Evolutionary conservation across 2,797 vertebrate genomes (phyloP), one percentile per base, ranked within the genome.

Genomic region (Lycodopsis pacificus): DNA sequence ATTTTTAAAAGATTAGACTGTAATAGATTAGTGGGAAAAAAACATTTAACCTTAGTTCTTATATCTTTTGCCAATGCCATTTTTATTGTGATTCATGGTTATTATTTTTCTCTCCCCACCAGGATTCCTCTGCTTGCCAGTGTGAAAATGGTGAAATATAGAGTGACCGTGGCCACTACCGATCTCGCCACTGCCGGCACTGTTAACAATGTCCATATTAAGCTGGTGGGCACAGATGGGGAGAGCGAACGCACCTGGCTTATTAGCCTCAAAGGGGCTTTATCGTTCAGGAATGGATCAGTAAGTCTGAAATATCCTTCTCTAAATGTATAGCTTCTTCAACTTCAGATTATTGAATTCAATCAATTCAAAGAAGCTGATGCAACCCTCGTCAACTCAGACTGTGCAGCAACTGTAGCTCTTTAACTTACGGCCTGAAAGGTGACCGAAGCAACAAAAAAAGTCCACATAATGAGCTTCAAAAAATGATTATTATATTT

Each of bases 161-260:
- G 70, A 72, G 90, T 90, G 65, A 90, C 51, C 0, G 44, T 91
- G 20, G 68, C 2, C 71, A 91, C 86, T 12, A 30, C 2, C 4
- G 0, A 51, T 7, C 5, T 17, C 0, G 0, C 0, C 2, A 0
- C 0, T 20, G 62, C 91, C 17, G 17, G 27, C 36, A 91, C 89
- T 17, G 49, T 75, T 0, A 89, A 90, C 75, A 66, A 78, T 13
- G 17, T 92, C 58, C 86, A 3, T 65, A 86, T 92, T 49, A 92
- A 91, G 53, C 65, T n/a, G n/a, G n/a, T n/a, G n/a, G n/a, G n/a
- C n/a, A n/a, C n/a, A n/a, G n/a, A n/a, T n/a, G n/a, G n/a, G 2
- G 82, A 88, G 76, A 91, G 89, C 2, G 0, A 73, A 0, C 82
- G 38, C 10, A 63, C 7, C 1, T 32, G 13, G 63, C 82, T 91